phyloP scores from a whole-genome alignment of 2,113 vertebrate genomes.

The Larimichthys crocea region DNA sequence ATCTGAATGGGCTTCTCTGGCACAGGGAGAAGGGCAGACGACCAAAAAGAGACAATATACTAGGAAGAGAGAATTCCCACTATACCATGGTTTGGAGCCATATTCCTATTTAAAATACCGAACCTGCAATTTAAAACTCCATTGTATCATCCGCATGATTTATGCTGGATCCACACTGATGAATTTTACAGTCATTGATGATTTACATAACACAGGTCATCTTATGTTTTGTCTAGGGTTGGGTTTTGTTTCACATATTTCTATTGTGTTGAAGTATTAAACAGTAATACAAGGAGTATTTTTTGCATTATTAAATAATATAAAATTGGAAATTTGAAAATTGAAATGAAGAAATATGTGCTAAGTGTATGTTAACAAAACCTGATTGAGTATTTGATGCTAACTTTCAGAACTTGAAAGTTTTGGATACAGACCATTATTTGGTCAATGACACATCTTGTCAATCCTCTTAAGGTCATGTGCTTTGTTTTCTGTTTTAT shows the following conservation, averaged over 20 bases:
- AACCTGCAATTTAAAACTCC: conserved; percentile 26
- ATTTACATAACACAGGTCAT: not conserved
- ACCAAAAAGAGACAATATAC: conserved; percentile 50
- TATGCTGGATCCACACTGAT: not conserved
- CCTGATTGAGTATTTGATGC: not conserved
- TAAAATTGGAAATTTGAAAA: not conserved
- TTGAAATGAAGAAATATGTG: not conserved
- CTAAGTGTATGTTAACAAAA: not conserved
- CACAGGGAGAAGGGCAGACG: conserved; percentile 42
- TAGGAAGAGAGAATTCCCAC: conserved; percentile 41
- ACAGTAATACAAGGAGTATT: no score
- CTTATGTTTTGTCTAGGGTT: not conserved
- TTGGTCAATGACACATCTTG: not conserved
- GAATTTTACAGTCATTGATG: not conserved
- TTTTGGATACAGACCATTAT: not conserved
- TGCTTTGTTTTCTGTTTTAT: no score
- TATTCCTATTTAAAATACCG: conserved; percentile 12
- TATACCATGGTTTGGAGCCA: conserved; percentile 10
- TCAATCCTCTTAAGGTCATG: no score
- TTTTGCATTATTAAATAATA: not conserved
- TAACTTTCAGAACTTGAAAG: no score
- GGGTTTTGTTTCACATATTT: not conserved
- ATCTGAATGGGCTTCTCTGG: conserved; percentile 70
- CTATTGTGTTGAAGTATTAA: not conserved
- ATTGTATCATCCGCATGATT: not conserved